A percentile compares a stretch with the other conserved stretches of the same genome.
Evolutionary conservation across 2,113 vertebrate species (phyloP).

Genomic region (Falcunculus frontatus): DNA sequence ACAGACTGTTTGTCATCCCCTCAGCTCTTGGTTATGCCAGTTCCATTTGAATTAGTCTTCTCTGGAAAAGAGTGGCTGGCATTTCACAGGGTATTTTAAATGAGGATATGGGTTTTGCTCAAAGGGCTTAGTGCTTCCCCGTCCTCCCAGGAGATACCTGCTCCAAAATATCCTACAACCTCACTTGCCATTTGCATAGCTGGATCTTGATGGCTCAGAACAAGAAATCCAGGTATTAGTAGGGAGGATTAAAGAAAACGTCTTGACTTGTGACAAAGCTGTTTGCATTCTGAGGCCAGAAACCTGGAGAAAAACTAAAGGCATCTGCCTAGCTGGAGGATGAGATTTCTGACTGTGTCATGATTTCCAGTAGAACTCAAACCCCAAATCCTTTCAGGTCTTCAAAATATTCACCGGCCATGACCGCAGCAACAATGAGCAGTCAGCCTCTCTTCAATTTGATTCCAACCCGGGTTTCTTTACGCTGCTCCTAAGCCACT

Average conservation of each 20-base stretch:
- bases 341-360: background rate
- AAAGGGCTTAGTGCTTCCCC: background rate
- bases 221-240: constrained; percentile 55
- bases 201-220: constrained; percentile 18
- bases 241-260: constrained; percentile 29
- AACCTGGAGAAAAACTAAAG: background rate
- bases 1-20: background rate
- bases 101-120: background rate
- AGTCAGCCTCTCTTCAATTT: background rate
- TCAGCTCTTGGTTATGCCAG: background rate
- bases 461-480: background rate
- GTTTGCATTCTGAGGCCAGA: background rate
- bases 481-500: background rate
- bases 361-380: background rate
- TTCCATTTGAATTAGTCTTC: background rate
- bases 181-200: constrained; percentile 15
- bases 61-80: background rate
- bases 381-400: background rate
- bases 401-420: background rate
- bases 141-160: background rate
- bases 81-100: background rate
- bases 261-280: background rate
- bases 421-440: background rate
- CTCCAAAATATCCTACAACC: constrained; percentile 35
- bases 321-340: background rate